Evolutionary conservation across 2,888 invertebrate genomes (phyloP).

Genomic region (Anticlea derivata): DNA sequence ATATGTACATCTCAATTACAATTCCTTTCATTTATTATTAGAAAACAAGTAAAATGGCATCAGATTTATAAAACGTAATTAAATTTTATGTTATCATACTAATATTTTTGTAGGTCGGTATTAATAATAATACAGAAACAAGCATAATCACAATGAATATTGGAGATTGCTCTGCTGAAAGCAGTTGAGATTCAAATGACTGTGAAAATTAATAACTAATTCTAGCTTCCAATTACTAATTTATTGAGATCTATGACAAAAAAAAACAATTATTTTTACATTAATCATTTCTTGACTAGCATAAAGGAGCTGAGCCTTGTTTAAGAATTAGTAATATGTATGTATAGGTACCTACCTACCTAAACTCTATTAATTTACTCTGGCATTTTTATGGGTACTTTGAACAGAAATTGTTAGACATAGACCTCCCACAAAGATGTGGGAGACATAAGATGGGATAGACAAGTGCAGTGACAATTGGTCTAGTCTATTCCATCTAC

Average conservation of each 20-base stretch:
- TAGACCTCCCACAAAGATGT: too few relatives aligned
- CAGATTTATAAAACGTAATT: too few relatives aligned
- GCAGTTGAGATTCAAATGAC: conserved; percentile 5
- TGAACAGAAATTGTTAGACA: conserved; percentile 14
- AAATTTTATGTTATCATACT: too few relatives aligned
- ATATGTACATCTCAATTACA: conserved; percentile 23
- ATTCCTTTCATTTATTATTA: background rate
- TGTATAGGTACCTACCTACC: too few relatives aligned
- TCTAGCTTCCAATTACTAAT: conserved; percentile 2
- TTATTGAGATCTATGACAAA: conserved; percentile 6
- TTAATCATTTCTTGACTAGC: background rate
- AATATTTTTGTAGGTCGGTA: too few relatives aligned
- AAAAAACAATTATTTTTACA: background rate
- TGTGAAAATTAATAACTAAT: conserved; percentile 3
- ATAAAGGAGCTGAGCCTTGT: too few relatives aligned
- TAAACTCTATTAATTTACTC: background rate
- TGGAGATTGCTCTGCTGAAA: conserved; percentile 5
- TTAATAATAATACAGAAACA: conserved; percentile 15
- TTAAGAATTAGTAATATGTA: too few relatives aligned
- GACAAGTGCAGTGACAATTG: too few relatives aligned
- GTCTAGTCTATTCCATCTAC: too few relatives aligned
- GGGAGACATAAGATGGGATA: too few relatives aligned
- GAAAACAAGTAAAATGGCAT: too few relatives aligned
- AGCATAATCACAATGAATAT: conserved; percentile 15
- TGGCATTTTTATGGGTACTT: background rate